Base-by-base conservation (phyloP, 2,888 invertebrate genomes). In the Xylocampa areola region DNA sequence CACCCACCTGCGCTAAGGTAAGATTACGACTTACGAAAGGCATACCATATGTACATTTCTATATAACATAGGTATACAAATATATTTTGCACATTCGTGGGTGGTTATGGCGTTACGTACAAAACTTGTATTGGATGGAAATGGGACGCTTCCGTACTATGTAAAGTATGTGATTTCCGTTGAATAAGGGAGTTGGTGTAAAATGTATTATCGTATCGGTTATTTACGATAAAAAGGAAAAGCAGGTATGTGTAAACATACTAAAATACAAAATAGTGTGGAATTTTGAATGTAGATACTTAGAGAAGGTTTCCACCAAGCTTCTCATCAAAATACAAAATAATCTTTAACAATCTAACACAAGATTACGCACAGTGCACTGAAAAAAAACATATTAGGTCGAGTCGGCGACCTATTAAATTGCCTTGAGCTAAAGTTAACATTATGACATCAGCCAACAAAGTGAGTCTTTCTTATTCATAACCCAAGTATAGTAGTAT, bases 1-100 rank as follows among this genome's bases (percentile, higher is more conserved):
- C 74, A 62, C 71, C 66, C 62, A 69, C 74, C 51, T 62, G 55
- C 50, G 47, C 39, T 45, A 45, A 48, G 19, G 21, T 23, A 30
- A 25, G 40, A 68, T 72, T 69, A 52, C 61, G 50, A 61, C 61
- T n/a, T n/a, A 71, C 41, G 33, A 37, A 27, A 13, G 36, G 21
- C 21, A 10, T 7, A 0, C 2, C 11, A 10, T 11, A 29, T 11
- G 5, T 45, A 68, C 47, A 55, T 51, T 47, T 50, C 43, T 65
- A 51, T 45, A 36, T 19, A 8, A 19, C 36, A 27, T 50, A 41
- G 0, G 11, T 32, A 37, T 30, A 19, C 39, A 40, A 33, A 36
- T 41, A 37, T 33, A 19, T 23, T 36, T 36, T 36, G 13, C 13
- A 37, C 14, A 14, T 13, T 23, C 10, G 21, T 41, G 13, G 25